Base-by-base conservation (phyloP, 2,797 vertebrate species). In the Coendou prehensilis region DNA sequence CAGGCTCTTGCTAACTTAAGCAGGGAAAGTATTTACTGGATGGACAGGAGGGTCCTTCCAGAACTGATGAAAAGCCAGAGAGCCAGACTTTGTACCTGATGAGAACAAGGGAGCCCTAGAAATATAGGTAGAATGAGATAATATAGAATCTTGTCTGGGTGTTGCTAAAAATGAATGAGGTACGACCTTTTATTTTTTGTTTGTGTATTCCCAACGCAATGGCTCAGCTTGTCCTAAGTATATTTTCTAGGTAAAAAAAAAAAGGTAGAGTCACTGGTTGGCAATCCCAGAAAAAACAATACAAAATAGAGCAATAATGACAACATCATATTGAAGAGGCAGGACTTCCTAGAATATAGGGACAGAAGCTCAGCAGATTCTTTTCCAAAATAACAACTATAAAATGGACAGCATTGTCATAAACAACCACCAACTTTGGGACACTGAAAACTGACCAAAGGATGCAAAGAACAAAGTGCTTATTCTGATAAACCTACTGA, bases 1-100 rank as follows among this genome's bases (percentile, higher is more conserved):
- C 61, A 83, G 84, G 52, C 79, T 76, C 86, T 94, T 80, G 79
- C 67, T 93, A 97, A 88, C 87, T 67, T 76, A 30, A 92, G 28
- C 26, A 85, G 56, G 57, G 93, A 94, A 94, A 3, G 22, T 45
- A 23, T 89, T 93, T 92, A 95, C 95, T 94, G 71, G 63, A 26
- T 3, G 6, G 59, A 88, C n/a, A 2, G 20, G 4, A 33, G 20
- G 67, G 56, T 82, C 18, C 59, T 94, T 95, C 56, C 15, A 64
- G 61, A 83, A 59, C 0, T 54, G 45, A 87, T 37, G 56, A 85
- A 96, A 95, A 28, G 10, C 76, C 78, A 83, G 56, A 84, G 76
- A 90, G 88, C 52, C 6, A 79, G 59, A 20, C 45, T 93, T 89
- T 75, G 59, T 67, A 30, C 2, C 10, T 5, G 1, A n/a, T 5